A percentile compares a stretch with the other conserved stretches of the same genome.
phyloP scores from a whole-genome alignment of 2,113 vertebrate genomes.

The Tupaia chinensis region DNA sequence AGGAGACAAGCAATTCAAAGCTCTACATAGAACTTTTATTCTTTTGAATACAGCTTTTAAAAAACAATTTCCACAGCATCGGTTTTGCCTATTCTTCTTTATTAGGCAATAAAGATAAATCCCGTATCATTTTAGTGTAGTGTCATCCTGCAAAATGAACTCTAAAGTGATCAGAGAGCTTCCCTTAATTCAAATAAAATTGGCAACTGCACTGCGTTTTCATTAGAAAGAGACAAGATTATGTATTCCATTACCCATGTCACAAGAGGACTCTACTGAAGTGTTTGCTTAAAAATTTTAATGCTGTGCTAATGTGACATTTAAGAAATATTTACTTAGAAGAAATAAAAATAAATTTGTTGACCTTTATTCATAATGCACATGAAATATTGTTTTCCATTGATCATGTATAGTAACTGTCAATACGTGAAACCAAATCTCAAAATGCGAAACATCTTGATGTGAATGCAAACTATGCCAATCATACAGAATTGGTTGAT shows the following conservation, averaged over 20 bases:
- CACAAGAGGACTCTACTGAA: background rate
- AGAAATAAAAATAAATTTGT: conserved; percentile 64
- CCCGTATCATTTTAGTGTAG: conserved; percentile 17
- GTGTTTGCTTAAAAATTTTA: conserved; percentile 66
- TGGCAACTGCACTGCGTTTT: background rate
- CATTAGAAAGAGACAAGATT: background rate
- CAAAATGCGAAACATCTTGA: background rate
- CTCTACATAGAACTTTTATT: conserved; percentile 77
- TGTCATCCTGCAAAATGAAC: conserved; percentile 5
- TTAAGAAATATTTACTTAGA: conserved; percentile 67
- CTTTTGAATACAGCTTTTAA: conserved; percentile 46
- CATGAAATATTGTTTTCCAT: conserved; percentile 35
- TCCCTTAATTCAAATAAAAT: background rate
- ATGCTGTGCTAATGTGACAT: conserved; percentile 80
- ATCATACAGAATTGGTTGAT: background rate
- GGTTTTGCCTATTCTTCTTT: conserved; percentile 28
- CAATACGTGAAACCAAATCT: background rate
- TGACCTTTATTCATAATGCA: conserved; percentile 73
- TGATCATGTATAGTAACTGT: conserved; percentile 71
- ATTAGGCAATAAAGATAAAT: conserved; percentile 29
- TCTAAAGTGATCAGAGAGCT: conserved; percentile 29
- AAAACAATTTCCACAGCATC: background rate
- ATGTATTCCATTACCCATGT: conserved; percentile 3
- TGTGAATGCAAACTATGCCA: background rate
- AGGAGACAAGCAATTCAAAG: conserved; percentile 80